Evolutionary conservation across 2,888 invertebrate genomes (phyloP), one percentile per base, ranked within the genome.

Genomic region (Altica lythri): DNA sequence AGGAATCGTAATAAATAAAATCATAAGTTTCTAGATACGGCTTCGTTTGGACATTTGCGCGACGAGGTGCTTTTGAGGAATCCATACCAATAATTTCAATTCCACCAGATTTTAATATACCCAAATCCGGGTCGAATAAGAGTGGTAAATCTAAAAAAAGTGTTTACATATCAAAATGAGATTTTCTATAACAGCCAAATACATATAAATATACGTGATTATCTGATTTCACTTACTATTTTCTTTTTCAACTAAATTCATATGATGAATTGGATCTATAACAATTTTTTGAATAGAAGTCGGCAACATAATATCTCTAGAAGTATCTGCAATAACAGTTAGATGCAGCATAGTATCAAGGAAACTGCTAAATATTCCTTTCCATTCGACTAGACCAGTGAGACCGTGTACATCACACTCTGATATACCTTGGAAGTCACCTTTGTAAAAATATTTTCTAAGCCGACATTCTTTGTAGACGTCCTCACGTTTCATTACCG

Each of bases 271-370:
- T 1, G 82, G 81, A 65, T 85, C 80, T 44, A 86, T 81, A 1
- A 78, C 73, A 2, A 85, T 55, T 53, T 79, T 80, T 34, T 78
- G 77, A 44, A 86, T 80, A 12, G 80, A 75, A 1, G 82, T 83
- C 0, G 86, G 86, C 4, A 86, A 76, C 54, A 78, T 78, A 1
- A 86, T 30, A 16, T 57, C 54, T 2, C 56, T 50, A 71, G 17
- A 76, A 72, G 45, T 79, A 72, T 5, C 76, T 72, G 12, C 79
- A 75, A 85, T 55, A 25, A 85, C 76, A 34, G 80, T 76, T 62
- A 83, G 78, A 67, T 89, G 89, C 22, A 88, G 72, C 80, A 88
- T 82, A 9, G 82, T 83, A 66, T 89, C 88, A 72, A 88, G 76
- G 70, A 86, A 87, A 1, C 85, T 80, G 2, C 85, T 80, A 85